These are phyloP conservation scores for Brachionus manjavacas DNA, from an alignment of 1,140 invertebrate species.

Conservation along the genomic window DNA sequence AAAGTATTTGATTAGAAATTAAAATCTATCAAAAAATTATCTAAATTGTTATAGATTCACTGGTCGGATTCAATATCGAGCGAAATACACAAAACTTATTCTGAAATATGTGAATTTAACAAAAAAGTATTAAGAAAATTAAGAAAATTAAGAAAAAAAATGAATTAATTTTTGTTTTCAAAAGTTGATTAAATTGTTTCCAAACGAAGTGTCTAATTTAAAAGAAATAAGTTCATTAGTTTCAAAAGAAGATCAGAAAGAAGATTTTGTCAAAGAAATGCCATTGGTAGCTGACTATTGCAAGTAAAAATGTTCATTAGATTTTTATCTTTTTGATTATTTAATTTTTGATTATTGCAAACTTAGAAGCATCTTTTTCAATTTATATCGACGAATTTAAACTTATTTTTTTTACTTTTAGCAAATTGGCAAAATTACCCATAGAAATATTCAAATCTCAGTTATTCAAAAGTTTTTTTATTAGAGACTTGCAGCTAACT, in stretches of 20 bases:
- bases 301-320: not conserved
- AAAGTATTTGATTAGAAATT: conserved; percentile 4
- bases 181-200: not conserved
- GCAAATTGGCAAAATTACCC: conserved; percentile 26
- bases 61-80: conserved; percentile 49
- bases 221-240: conserved; percentile 4
- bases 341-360: too few species aligned
- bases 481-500: not conserved
- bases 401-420: not conserved
- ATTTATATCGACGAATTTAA: too few species aligned
- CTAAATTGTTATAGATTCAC: conserved; percentile 45
- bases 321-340: not conserved
- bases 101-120: conserved; percentile 50
- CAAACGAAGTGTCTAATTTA: not conserved
- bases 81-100: conserved; percentile 49
- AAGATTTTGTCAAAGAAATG: conserved; percentile 40
- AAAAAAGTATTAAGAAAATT: conserved; percentile 44
- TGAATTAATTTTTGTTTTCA: not conserved
- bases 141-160: not conserved
- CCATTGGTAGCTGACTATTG: conserved; percentile 37
- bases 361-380: too few species aligned
- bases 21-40: not conserved
- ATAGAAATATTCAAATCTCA: conserved; percentile 17
- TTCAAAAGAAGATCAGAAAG: conserved; percentile 35
- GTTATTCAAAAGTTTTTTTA: not conserved